Evolutionary conservation across 2,888 invertebrate genomes (phyloP).

Genomic region (Sinodicranocentrus sp.): DNA sequence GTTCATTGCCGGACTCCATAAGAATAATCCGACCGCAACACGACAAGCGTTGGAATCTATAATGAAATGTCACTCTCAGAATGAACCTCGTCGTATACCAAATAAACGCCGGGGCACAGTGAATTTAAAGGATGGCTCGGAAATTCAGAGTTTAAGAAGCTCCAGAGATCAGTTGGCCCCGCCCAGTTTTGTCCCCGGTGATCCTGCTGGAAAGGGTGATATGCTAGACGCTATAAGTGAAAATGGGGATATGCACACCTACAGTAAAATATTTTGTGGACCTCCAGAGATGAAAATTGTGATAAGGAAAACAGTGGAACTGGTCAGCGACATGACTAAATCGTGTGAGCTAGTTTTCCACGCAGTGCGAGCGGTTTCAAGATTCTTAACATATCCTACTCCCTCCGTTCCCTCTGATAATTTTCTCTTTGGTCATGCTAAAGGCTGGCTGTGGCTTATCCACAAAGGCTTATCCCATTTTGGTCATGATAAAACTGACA

Average conservation of each 20-base stretch:
- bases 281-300: constrained; percentile 58
- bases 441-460: constrained; percentile 70
- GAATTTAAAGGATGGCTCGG: constrained; percentile 18
- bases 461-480: constrained; percentile 63
- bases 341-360: constrained; percentile 64
- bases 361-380: constrained; percentile 52
- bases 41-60: constrained; percentile 48
- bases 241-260: background rate
- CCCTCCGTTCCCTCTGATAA: constrained; percentile 69
- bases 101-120: constrained; percentile 29
- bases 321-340: constrained; percentile 64
- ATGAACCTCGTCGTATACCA: background rate
- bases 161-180: constrained; percentile 25
- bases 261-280: background rate
- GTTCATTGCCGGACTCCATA: constrained; percentile 64
- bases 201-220: too few relatives aligned
- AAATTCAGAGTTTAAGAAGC: background rate
- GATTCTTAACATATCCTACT: constrained; percentile 67
- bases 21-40: constrained; percentile 53
- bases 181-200: too few relatives aligned
- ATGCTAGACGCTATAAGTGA: background rate
- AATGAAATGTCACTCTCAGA: constrained; percentile 10
- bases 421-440: constrained; percentile 64
- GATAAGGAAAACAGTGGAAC: constrained; percentile 62
- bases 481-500: constrained; percentile 18